Percentiles rank a stretch among this genome's conserved stretches.
Conservation (phyloP, 92 coral and sea anemone species). For the Porites divaricata region DNA sequence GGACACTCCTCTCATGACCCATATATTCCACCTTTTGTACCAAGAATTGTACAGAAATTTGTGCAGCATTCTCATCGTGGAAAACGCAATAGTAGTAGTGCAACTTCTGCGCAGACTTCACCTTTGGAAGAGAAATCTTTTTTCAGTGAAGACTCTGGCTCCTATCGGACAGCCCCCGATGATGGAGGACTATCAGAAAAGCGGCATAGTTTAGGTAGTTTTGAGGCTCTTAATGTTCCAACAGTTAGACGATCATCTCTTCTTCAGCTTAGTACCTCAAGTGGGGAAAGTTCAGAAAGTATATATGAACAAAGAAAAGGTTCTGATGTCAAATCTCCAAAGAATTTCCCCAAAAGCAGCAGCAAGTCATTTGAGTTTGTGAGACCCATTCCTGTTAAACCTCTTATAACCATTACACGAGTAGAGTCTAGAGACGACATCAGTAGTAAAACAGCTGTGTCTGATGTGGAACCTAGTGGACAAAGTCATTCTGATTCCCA, state of each 20-base stretch:
- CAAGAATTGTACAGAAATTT: conserved; percentile 90
- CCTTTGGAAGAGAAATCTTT: conserved; percentile 90
- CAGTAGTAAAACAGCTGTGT: conserved; percentile 59
- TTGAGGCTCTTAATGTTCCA: conserved; percentile 77
- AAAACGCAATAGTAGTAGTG: conserved; percentile 83
- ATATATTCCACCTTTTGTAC: conserved; percentile 92
- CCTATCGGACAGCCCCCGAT: conserved; percentile 96
- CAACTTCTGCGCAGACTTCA: conserved; percentile 90
- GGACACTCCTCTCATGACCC: conserved; percentile 87
- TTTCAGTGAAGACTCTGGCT: conserved; percentile 95
- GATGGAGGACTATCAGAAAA: conserved; percentile 75
- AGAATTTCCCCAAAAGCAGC: conserved; percentile 66
- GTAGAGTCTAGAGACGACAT: conserved; percentile 90
- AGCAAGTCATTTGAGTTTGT: conserved; percentile 95
- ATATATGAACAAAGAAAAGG: conserved; percentile 80
- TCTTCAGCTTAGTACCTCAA: conserved; percentile 85
- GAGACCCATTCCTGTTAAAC: conserved; percentile 93
- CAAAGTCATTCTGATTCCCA: conserved; percentile 94
- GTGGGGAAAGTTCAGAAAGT: conserved; percentile 94
- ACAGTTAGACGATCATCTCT: conserved; percentile 75
- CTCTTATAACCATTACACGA: conserved; percentile 85
- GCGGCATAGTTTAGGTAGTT: conserved; percentile 74
- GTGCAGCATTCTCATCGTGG: conserved; percentile 93
- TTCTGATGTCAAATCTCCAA: conserved; percentile 77
- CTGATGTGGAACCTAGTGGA: conserved; percentile 62